Conservation (phyloP, 2,113 vertebrate species). For the Salminus brasiliensis region DNA sequence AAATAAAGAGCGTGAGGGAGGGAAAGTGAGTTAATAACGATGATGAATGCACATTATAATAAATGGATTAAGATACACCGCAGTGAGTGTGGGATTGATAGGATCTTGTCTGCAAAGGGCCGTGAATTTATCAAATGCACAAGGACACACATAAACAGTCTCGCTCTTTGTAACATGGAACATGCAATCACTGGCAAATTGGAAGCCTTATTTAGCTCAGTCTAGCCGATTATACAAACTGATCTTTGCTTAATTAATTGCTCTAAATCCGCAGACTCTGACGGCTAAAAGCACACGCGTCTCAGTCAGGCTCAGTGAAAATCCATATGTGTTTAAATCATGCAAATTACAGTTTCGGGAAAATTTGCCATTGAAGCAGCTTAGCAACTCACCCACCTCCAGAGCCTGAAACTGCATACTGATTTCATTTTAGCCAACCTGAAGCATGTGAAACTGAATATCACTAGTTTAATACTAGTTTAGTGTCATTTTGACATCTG, state of each 20-base stretch:
- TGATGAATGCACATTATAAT: constrained; percentile 27
- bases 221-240: background rate
- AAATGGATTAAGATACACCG: constrained; percentile 17
- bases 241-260: constrained; percentile 38
- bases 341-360: background rate
- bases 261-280: constrained; percentile 9
- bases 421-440: background rate
- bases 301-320: background rate
- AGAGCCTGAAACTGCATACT: background rate
- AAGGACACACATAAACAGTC: background rate
- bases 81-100: background rate
- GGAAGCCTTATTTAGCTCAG: constrained; percentile 16
- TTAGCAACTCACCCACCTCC: background rate
- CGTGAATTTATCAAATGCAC: background rate
- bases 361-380: constrained; percentile 14
- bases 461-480: too few relatives aligned
- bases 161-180: background rate
- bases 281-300: constrained; percentile 5
- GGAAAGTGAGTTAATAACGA: constrained; percentile 28
- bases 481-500: too few relatives aligned
- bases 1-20: constrained; percentile 19
- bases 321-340: constrained; percentile 15
- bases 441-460: background rate
- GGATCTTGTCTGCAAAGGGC: background rate
- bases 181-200: constrained; percentile 18